Base-by-base conservation (phyloP, 2,113 vertebrate genomes). In the Lepisosteus oculatus region DNA sequence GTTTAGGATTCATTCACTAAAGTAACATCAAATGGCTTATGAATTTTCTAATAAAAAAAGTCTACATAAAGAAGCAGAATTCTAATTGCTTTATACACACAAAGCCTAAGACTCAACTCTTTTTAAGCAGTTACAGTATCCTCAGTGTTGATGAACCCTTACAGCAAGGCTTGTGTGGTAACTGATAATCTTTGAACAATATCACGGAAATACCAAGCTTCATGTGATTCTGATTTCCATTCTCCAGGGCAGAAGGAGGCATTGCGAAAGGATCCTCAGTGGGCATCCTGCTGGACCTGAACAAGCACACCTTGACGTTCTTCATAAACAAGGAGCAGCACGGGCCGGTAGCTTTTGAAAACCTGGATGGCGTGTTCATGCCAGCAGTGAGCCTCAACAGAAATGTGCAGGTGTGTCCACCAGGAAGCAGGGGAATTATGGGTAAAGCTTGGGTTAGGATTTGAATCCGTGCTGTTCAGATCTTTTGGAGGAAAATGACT, bases 271-370 rank as follows among this genome's bases (percentile, higher is more conserved):
- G 97, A 41, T 92, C 97, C 3, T 94, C 92, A 0, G 92, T 99
- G 41, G 97, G 97, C 0, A 82, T 99, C 83, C 94, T 99, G 41
- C 88, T 99, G 88, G 97, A 99, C 74, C 90, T 99, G 77, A 94
- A 85, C 71, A 95, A 98, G 80, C 96, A 90, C 84, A 95, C 88
- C 0, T 80, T 99, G 81, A 97, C 94, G 6, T 99, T 99, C 88
- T 98, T 89, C 87, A 94, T 98, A 83, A 98, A 99, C 43, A 95
- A 98, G 73, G 87, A 96, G 86, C 97, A 99, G 88, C 97, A 99
- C 11, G 97, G 97, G 8, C 96, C 96, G 4, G 89, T 95, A 2
- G 96, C 97, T 0, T 99, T 99, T 68, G 94, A 96, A 79, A 95
- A 93, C 55, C 74, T 99, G 57, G 97, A 99, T 0, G 97, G 97